A percentile compares a stretch with the other conserved stretches of the same genome.
Evolutionary conservation across 2,888 invertebrate genomes (phyloP).

Genomic region (Dastarcus helophoroides): DNA sequence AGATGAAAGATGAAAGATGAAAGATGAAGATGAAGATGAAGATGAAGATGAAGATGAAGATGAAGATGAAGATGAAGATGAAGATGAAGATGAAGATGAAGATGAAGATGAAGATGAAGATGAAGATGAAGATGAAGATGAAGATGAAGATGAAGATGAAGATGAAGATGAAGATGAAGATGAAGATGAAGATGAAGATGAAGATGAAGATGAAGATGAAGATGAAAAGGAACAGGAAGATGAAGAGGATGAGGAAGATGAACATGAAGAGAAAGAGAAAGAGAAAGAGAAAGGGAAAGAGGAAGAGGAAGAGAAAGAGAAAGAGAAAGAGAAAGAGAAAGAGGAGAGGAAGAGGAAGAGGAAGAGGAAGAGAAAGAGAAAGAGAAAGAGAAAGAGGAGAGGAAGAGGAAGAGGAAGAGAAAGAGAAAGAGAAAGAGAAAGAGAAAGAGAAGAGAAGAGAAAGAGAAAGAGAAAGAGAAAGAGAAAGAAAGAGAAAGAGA

Average conservation of each 20-base stretch:
- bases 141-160: slow-evolving; percentile 1
- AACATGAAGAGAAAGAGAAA: neutral
- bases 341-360: too few relatives aligned
- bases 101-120: neutral
- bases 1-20: too few relatives aligned
- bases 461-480: too few relatives aligned
- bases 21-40: too few relatives aligned
- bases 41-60: slow-evolving; percentile 1
- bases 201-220: slow-evolving; percentile 2
- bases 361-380: too few relatives aligned
- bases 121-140: neutral
- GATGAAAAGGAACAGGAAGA: slow-evolving; percentile 1
- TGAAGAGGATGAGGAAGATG: neutral
- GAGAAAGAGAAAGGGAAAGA: slow-evolving; percentile 1
- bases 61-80: neutral
- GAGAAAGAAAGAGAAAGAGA: too few relatives aligned
- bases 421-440: too few relatives aligned
- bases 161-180: slow-evolving; percentile 1
- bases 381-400: too few relatives aligned
- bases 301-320: neutral
- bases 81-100: neutral
- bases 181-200: neutral
- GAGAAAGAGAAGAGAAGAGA: too few relatives aligned
- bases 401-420: too few relatives aligned
- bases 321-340: neutral